These are phyloP conservation scores for Mus spretus DNA, from an alignment of 2,797 vertebrate genomes.

Conservation along the genomic window DNA sequence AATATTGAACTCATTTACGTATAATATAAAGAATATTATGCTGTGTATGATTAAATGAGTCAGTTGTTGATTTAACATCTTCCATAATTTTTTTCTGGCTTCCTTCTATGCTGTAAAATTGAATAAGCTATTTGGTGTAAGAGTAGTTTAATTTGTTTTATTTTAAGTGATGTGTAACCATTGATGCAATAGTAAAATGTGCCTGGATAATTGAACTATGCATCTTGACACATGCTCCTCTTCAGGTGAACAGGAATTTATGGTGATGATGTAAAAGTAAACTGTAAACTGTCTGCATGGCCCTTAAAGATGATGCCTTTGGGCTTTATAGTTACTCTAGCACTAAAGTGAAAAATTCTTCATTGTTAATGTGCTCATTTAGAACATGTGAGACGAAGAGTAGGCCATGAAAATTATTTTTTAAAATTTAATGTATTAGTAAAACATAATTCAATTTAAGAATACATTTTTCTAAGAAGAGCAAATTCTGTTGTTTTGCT, in stretches of 20 bases:
- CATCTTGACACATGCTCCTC: not conserved
- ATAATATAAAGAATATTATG: not conserved
- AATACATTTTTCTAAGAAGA: constrained; percentile 17
- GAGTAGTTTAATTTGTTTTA: constrained; percentile 28
- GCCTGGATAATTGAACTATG: constrained; percentile 2
- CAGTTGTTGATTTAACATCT: constrained; percentile 12
- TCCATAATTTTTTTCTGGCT: not conserved
- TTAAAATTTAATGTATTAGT: constrained; percentile 24
- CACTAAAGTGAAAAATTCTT: constrained; percentile 53
- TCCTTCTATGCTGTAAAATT: constrained; percentile 11
- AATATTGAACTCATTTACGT: not conserved
- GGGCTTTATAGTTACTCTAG: constrained; percentile 43
- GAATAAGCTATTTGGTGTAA: constrained; percentile 41
- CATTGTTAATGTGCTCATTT: constrained; percentile 8
- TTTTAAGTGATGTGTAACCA: constrained; percentile 40
- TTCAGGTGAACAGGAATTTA: constrained; percentile 22
- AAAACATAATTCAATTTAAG: constrained; percentile 9
- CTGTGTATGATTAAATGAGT: not conserved
- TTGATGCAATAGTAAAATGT: not conserved
- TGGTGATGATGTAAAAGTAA: not conserved
- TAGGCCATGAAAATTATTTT: constrained; percentile 38
- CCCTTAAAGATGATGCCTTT: constrained; percentile 7
- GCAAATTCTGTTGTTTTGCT: constrained; percentile 5
- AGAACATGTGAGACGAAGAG: not conserved
- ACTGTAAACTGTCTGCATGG: constrained; percentile 12